phyloP scores from a whole-genome alignment of 2,113 vertebrate genomes.

The Indri indri region DNA sequence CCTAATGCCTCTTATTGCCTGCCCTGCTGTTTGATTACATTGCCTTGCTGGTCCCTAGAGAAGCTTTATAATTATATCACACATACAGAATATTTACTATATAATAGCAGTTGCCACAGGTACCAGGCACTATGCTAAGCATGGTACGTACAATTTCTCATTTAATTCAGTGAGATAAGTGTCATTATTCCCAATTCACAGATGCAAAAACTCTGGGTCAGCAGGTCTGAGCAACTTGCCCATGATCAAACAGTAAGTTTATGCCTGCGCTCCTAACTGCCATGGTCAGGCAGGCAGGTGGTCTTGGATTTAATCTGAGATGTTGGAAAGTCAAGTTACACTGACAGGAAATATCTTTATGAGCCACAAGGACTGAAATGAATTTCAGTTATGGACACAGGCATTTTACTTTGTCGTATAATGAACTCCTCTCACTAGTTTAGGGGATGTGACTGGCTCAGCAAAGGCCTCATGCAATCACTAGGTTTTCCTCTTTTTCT shows the following conservation, averaged over 20 bases:
- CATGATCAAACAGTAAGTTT: not conserved
- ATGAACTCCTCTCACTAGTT: not conserved
- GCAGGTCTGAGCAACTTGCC: not conserved
- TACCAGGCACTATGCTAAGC: not conserved
- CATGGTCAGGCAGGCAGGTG: not conserved
- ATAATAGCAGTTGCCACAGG: not conserved
- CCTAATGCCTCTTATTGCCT: not conserved
- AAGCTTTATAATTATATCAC: not conserved
- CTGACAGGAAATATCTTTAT: not conserved
- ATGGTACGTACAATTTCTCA: not conserved
- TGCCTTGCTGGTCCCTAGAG: not conserved
- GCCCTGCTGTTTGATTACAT: not conserved
- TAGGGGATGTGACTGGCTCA: not conserved
- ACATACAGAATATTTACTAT: accelerated
- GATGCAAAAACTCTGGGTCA: not conserved
- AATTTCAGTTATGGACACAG: not conserved
- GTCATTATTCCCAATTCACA: not conserved
- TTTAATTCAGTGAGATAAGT: not conserved
- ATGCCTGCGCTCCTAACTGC: not conserved
- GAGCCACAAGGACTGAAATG: not conserved
- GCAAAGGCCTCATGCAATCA: not conserved
- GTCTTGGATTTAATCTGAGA: not conserved
- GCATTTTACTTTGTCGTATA: not conserved
- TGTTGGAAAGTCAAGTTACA: not conserved
- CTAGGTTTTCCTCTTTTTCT: not conserved